Conservation (phyloP, 2,797 vertebrate species). For the Crocidura indochinensis region DNA sequence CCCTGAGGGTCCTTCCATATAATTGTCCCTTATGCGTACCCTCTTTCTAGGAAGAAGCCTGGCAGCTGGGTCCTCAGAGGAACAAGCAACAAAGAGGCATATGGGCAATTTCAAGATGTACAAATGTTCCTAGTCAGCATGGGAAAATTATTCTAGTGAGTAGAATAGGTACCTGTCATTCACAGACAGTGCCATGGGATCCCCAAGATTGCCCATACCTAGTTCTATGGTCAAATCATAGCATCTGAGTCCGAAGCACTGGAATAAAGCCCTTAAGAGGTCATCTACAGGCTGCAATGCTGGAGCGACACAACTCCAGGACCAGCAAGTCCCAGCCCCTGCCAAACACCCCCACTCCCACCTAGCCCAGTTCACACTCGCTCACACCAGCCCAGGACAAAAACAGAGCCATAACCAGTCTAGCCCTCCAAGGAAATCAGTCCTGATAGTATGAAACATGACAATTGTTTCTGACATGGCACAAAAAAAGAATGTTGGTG, state of each 20-base stretch:
- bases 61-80: accelerated
- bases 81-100: background rate
- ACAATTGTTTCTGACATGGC: background rate
- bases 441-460: background rate
- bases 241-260: background rate
- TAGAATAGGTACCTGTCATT: background rate
- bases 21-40: background rate
- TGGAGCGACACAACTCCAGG: background rate
- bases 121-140: background rate
- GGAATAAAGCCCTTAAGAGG: background rate
- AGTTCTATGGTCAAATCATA: background rate
- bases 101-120: background rate
- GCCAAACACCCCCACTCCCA: no score
- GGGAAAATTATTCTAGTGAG: background rate
- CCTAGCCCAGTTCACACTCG: background rate
- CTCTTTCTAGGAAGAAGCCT: background rate
- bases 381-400: accelerated
- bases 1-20: no score
- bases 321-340: accelerated
- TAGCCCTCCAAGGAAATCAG: no score
- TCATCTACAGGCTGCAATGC: no score
- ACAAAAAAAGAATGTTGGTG: background rate
- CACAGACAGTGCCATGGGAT: background rate
- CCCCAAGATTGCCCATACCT: background rate
- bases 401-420: accelerated